These are phyloP conservation scores for Archocentrus centrarchus DNA, from an alignment of 2,113 vertebrate genomes.

Conservation along the genomic window DNA sequence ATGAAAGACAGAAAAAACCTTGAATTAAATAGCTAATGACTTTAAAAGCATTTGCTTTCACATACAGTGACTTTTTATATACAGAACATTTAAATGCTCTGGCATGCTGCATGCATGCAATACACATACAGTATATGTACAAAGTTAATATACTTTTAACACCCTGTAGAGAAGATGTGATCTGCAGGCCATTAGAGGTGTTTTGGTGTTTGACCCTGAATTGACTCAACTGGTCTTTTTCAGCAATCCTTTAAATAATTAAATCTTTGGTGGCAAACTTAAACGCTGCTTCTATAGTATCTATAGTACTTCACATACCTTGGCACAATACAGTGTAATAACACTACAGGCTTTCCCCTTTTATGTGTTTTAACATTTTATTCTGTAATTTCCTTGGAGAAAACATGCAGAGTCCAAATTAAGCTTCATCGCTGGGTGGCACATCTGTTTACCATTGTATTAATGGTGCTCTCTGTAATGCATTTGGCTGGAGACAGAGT, in stretches of 20 bases:
- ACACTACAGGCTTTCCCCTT: conserved; percentile 25
- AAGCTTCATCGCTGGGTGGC: conserved; percentile 53
- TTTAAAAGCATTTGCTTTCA: neutral
- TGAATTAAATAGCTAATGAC: conserved; percentile 23
- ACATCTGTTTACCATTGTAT: conserved; percentile 77
- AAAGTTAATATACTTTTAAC: conserved; percentile 5
- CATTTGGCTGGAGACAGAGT: conserved; percentile 61
- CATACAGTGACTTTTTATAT: neutral
- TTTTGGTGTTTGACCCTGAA: conserved; percentile 56
- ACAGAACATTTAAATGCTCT: neutral
- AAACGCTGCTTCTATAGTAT: conserved; percentile 14
- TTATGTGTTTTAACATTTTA: conserved; percentile 44
- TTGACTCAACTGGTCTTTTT: conserved; percentile 39
- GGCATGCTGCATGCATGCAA: neutral
- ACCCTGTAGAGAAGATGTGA: conserved; percentile 17
- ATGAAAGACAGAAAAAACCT: neutral
- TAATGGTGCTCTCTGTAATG: conserved; percentile 66
- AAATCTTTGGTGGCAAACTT: neutral
- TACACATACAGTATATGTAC: neutral
- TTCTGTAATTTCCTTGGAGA: conserved; percentile 57
- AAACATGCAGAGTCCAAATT: conserved; percentile 56
- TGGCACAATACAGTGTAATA: conserved; percentile 34
- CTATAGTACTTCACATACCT: conserved; percentile 17
- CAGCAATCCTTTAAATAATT: conserved; percentile 19
- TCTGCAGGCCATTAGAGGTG: conserved; percentile 19